Evolutionary conservation across 1,140 invertebrate genomes (phyloP), one percentile per base, ranked within the genome.

Genomic region (Aphelinus certus): DNA sequence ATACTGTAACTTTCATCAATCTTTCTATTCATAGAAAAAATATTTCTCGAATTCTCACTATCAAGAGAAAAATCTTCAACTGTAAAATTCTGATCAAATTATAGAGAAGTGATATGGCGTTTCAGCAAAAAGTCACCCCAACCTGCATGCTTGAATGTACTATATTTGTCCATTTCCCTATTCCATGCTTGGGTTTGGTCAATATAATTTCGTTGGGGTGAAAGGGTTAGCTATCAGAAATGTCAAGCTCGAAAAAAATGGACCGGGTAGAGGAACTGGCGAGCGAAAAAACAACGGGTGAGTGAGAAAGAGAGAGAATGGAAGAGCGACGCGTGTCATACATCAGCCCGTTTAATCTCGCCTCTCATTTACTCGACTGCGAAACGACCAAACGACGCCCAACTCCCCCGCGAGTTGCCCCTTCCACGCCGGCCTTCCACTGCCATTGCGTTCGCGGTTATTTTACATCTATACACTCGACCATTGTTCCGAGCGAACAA

Each of bases 271-370:
- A 46, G 10, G 45, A 47, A 46, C 10, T 48, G 43, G 53, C 55
- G 48, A 45, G 60, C 42, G 47, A 48, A 55, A 57, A 75, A 73
- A 68, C 51, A 6, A 53, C 51, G 9, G 69, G 57, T 63, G 58
- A 60, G 56, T 64, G 65, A 56, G 49, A 77, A 79, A 73, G 76
- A 64, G 75, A 68, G 62, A 65, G 65, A 69, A 46, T 65, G 73
- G 69, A 71, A 68, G 77, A 75, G 70, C 65, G 73, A 80, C 79
- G 71, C 80, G 77, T 75, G 79, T 78, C 82, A 78, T 85, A 83
- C 80, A 81, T 86, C 80, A 87, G 70, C 79, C 82, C 73, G 83
- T 83, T 86, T 86, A 86, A 85, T 86, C 85, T 84, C 81, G 80
- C 78, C 78, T 83, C 80, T 84, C 84, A 84, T 84, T 84, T 84